Percentiles rank a stretch among this genome's conserved stretches.
phyloP scores from a whole-genome alignment of 2,888 invertebrate genomes.

The Drosophila rellima region DNA sequence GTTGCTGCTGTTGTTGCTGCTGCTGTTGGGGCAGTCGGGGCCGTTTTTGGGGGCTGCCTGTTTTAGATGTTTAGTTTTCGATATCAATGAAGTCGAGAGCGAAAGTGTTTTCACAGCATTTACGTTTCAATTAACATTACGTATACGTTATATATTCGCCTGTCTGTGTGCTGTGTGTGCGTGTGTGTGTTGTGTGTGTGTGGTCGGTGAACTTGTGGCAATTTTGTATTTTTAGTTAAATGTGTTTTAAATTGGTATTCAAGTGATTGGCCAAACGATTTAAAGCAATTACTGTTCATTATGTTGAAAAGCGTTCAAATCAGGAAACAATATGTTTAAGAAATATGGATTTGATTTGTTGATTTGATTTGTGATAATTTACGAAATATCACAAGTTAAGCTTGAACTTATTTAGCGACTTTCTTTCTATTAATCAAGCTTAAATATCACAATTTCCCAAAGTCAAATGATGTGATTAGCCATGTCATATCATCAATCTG shows the following conservation, averaged over 20 bases:
- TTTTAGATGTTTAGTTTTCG: slow-evolving; percentile 79
- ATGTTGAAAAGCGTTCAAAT: slow-evolving; percentile 5
- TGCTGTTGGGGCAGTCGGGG: slow-evolving; percentile 32
- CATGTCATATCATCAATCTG: neutral
- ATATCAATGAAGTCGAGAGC: slow-evolving; percentile 77
- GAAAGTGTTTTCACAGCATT: slow-evolving; percentile 73
- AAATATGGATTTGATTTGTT: no score
- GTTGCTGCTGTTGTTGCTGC: slow-evolving; percentile 34
- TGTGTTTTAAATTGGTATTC: slow-evolving; percentile 52
- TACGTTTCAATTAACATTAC: slow-evolving; percentile 72
- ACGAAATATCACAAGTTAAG: no score
- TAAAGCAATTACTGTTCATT: slow-evolving; percentile 30
- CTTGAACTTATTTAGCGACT: no score
- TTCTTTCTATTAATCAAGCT: neutral
- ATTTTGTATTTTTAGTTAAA: slow-evolving; percentile 40
- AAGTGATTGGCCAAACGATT: slow-evolving; percentile 29
- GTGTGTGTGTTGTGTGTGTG: slow-evolving; percentile 24
- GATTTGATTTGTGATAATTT: no score
- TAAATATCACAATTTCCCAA: neutral
- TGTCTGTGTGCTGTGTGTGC: slow-evolving; percentile 3
- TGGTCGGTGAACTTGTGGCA: slow-evolving; percentile 71
- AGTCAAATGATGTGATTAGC: neutral
- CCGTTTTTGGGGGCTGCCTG: slow-evolving; percentile 62
- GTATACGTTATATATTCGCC: slow-evolving; percentile 56
- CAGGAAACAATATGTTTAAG: slow-evolving; percentile 29